These are phyloP conservation scores for Raphicerus campestris DNA, from an alignment of 2,113 vertebrate species.

Conservation along the genomic window DNA sequence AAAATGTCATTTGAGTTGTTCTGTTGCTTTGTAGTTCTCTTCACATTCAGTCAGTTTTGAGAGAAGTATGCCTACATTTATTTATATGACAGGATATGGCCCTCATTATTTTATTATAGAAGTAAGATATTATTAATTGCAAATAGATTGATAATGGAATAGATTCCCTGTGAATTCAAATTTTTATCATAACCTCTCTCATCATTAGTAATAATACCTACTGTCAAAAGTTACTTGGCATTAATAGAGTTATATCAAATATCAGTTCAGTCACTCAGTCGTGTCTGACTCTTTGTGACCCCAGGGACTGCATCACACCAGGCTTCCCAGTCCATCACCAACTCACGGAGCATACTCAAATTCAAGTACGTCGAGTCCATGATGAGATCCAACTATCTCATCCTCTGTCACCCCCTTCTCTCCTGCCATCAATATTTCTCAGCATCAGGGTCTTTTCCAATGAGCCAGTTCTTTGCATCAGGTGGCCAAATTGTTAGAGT, in stretches of 20 bases:
- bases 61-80: not conserved
- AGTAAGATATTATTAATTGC: not conserved
- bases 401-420: not conserved
- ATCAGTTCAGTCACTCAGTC: not conserved
- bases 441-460: not conserved
- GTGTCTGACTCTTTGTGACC: not conserved
- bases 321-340: not conserved
- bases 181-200: not conserved
- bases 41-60: not conserved
- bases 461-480: not conserved
- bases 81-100: not conserved
- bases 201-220: not conserved
- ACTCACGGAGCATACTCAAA: not conserved
- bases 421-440: not conserved
- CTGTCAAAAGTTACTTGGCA: not conserved
- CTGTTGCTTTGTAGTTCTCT: not conserved
- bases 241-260: not conserved
- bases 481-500: not conserved
- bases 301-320: not conserved
- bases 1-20: not conserved
- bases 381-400: not conserved
- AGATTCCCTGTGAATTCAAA: not conserved
- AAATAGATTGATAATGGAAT: not conserved
- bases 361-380: not conserved
- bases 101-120: not conserved